Percentiles rank a stretch among this genome's conserved stretches.
phyloP scores from a whole-genome alignment of 1,140 invertebrate genomes.

The Hyles vespertilio region DNA sequence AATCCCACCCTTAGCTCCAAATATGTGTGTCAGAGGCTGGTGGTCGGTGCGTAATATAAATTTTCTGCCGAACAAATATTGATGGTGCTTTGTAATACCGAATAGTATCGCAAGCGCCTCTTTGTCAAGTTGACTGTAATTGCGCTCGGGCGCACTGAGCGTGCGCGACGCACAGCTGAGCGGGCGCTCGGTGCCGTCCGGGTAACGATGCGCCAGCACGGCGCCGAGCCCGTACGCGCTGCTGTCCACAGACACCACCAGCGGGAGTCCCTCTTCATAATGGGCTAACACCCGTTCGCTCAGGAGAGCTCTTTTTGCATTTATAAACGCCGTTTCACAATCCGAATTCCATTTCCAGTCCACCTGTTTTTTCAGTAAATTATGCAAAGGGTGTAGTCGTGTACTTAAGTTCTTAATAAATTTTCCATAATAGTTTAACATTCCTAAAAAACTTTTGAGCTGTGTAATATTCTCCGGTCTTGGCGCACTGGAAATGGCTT shows the following conservation, averaged over 20 bases:
- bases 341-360: slow-evolving; percentile 22
- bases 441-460: slow-evolving; percentile 32
- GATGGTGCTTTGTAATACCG: slow-evolving; percentile 71
- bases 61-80: slow-evolving; percentile 74
- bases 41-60: too few species aligned
- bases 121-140: slow-evolving; percentile 75
- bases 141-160: slow-evolving; percentile 62
- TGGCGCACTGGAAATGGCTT: slow-evolving; percentile 24
- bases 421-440: slow-evolving; percentile 39
- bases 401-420: slow-evolving; percentile 32
- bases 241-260: slow-evolving; percentile 73
- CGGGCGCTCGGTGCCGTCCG: slow-evolving; percentile 43
- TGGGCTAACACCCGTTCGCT: slow-evolving; percentile 32
- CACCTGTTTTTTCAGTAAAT: slow-evolving; percentile 24
- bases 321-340: slow-evolving; percentile 20
- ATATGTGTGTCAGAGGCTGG: too few species aligned
- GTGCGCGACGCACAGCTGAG: slow-evolving; percentile 69
- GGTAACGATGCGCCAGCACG: slow-evolving; percentile 60
- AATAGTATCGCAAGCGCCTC: slow-evolving; percentile 74
- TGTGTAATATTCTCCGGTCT: slow-evolving; percentile 24
- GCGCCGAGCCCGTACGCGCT: slow-evolving; percentile 72
- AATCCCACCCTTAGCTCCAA: too few species aligned
- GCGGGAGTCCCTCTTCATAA: slow-evolving; percentile 49
- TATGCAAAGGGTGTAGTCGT: slow-evolving; percentile 28
- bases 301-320: slow-evolving; percentile 8